These are phyloP conservation scores for Choristoneura rosaceana DNA, from an alignment of 2,888 invertebrate genomes.

Conservation along the genomic window DNA sequence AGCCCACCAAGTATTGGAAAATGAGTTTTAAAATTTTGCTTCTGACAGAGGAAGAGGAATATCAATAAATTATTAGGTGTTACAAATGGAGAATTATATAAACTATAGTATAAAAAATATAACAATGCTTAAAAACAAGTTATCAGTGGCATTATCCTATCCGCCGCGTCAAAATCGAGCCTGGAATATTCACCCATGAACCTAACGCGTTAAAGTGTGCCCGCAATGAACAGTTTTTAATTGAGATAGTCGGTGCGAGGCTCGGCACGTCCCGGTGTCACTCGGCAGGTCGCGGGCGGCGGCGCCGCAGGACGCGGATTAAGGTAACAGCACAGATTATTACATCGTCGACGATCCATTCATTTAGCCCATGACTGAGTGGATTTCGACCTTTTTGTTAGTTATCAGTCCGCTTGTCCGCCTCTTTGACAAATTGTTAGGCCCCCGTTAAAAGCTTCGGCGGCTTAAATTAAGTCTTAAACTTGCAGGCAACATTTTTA, in stretches of 20 bases:
- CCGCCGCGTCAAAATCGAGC: too few relatives aligned
- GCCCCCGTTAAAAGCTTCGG: conserved; percentile 7
- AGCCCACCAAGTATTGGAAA: too few relatives aligned
- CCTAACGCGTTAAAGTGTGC: background rate
- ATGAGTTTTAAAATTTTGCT: too few relatives aligned
- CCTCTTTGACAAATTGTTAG: conserved; percentile 22
- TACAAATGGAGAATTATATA: too few relatives aligned
- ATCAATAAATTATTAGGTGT: too few relatives aligned
- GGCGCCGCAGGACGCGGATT: conserved; percentile 43
- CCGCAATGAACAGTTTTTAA: conserved; percentile 19
- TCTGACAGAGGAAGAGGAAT: too few relatives aligned
- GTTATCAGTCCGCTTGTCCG: conserved; percentile 51
- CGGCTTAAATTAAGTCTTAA: conserved; percentile 5
- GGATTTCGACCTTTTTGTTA: conserved; percentile 57
- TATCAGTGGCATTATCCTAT: too few relatives aligned
- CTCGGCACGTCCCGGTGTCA: conserved; percentile 30
- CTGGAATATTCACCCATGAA: too few relatives aligned
- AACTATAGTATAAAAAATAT: too few relatives aligned
- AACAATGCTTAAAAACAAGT: too few relatives aligned
- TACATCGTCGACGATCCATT: conserved; percentile 53
- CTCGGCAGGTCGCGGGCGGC: conserved; percentile 7
- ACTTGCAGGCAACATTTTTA: background rate
- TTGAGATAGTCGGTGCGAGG: conserved; percentile 5
- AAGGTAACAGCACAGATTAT: conserved; percentile 55
- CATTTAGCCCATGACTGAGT: conserved; percentile 56